Percentiles rank a stretch among this genome's conserved stretches.
Evolutionary conservation across 2,113 vertebrate species (phyloP).

Genomic region (Hippolais icterina): DNA sequence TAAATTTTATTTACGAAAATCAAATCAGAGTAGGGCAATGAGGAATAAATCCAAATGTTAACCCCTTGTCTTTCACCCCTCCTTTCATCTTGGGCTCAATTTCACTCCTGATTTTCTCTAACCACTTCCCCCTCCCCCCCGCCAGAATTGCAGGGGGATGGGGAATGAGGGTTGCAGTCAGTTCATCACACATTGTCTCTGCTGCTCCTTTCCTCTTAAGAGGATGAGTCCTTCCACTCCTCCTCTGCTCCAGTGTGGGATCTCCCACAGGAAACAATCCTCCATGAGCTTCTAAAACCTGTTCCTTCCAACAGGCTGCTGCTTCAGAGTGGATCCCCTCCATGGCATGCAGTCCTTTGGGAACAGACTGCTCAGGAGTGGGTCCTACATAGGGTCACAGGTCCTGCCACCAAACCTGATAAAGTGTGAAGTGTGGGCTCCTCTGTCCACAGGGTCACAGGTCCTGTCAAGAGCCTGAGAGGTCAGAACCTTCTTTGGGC

Average conservation of each 20-base stretch:
- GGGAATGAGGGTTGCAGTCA: not conserved
- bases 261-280: not conserved
- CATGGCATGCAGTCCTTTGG: too few species aligned
- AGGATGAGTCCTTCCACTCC: not conserved
- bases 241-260: not conserved
- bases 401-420: not conserved
- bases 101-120: not conserved
- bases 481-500: not conserved
- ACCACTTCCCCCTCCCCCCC: not conserved
- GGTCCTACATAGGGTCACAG: too few species aligned
- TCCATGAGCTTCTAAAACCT: not conserved
- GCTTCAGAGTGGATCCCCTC: not conserved
- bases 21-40: not conserved
- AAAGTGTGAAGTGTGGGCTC: not conserved
- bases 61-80: not conserved
- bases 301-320: not conserved
- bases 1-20: not conserved
- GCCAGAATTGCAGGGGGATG: not conserved
- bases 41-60: not conserved
- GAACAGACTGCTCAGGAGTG: not conserved
- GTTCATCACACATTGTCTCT: not conserved
- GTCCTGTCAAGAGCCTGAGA: not conserved
- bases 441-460: not conserved
- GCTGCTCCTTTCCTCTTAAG: not conserved
- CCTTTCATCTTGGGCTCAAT: not conserved